Evolutionary conservation across 1,140 invertebrate genomes (phyloP).

Genomic region (Drosophila mojavensis): DNA sequence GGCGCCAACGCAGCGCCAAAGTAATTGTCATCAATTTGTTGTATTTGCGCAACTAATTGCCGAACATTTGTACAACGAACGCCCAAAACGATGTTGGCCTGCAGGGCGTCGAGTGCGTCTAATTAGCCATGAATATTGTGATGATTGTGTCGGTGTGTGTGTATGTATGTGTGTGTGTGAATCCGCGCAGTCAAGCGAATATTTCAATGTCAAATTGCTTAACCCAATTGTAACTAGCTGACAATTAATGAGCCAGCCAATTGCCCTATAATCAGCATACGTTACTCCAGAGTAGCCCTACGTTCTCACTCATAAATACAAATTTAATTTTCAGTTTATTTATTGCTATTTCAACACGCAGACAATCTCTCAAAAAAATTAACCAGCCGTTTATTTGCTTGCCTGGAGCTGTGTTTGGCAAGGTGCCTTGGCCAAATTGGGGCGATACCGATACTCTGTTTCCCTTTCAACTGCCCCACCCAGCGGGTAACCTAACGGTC

Average conservation of each 20-base stretch:
- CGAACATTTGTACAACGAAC: conserved; percentile 1
- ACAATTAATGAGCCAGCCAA: neutral
- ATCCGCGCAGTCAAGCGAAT: conserved; percentile 7
- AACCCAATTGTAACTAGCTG: conserved; percentile 5
- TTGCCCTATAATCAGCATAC: neutral
- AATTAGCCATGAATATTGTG: conserved; percentile 40
- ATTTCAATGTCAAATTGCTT: conserved; percentile 34
- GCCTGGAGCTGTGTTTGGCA: neutral
- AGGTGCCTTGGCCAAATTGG: conserved; percentile 12
- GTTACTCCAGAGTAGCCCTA: no score
- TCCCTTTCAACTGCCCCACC: conserved; percentile 36
- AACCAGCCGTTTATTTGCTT: neutral
- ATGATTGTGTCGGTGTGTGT: no score
- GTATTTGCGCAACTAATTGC: conserved; percentile 31
- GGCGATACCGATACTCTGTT: conserved; percentile 9
- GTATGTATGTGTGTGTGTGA: neutral
- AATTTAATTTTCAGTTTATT: neutral
- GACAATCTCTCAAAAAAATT: neutral
- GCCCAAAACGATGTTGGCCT: conserved; percentile 2
- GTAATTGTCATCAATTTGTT: conserved; percentile 29
- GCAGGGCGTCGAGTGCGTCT: neutral
- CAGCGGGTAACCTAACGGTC: conserved; percentile 16
- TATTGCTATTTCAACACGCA: neutral
- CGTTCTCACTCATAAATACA: neutral
- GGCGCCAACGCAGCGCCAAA: conserved; percentile 21